A percentile compares a stretch with the other conserved stretches of the same genome.
These are phyloP conservation scores for Coregonus clupeaformis DNA, from an alignment of 2,113 vertebrate genomes.

Conservation along the genomic window DNA sequence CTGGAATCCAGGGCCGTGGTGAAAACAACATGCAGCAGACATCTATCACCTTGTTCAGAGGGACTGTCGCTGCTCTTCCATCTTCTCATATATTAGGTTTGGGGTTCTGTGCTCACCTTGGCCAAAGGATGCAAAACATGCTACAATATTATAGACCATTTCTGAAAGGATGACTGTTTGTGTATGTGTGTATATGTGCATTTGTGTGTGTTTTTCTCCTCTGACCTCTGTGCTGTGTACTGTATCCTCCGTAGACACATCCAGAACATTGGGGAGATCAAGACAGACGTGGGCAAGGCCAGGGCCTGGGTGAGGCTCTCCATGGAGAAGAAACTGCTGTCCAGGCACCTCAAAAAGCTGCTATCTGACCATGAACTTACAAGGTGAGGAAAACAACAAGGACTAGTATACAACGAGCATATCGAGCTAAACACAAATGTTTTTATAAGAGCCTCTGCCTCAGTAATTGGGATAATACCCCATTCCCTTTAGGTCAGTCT, in stretches of 20 bases:
- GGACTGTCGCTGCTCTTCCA: too few species aligned
- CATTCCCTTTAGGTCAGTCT: not conserved
- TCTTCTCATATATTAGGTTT: too few species aligned
- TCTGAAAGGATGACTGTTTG: not conserved
- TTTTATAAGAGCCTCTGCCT: not conserved
- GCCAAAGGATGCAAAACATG: not conserved
- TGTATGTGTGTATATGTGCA: not conserved
- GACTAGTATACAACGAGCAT: not conserved
- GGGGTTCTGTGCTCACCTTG: too few species aligned
- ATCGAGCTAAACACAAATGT: not conserved
- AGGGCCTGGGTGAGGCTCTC: slow-evolving; percentile 97
- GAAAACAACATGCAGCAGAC: not conserved
- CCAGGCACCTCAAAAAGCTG: slow-evolving; percentile 94
- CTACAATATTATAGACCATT: not conserved
- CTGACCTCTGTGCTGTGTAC: not conserved
- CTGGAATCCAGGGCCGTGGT: not conserved
- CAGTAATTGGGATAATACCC: not conserved
- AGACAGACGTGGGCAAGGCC: slow-evolving; percentile 97
- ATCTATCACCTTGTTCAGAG: too few species aligned
- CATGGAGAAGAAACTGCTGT: slow-evolving; percentile 98
- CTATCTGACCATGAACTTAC: slow-evolving; percentile 95
- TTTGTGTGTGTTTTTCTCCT: not conserved
- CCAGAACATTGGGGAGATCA: slow-evolving; percentile 97
- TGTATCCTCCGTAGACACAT: slow-evolving; percentile 81
- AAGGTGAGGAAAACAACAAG: slow-evolving; percentile 78